Evolutionary conservation across 2,888 invertebrate genomes (phyloP), one percentile per base, ranked within the genome.

Genomic region (Vesta saturnalis): DNA sequence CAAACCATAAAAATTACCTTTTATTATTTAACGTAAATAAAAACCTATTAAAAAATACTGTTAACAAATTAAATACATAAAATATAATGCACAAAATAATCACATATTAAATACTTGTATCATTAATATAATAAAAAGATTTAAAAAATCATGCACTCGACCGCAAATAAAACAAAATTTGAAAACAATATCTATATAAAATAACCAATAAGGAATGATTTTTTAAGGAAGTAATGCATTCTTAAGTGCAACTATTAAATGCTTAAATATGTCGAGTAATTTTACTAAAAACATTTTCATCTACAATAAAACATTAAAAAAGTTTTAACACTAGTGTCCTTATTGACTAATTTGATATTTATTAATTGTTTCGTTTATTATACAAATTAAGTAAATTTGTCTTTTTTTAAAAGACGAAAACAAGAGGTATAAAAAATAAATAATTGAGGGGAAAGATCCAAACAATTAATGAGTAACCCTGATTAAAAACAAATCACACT

Each of bases 231-330:
- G 5, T 14, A 16, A 14, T 47, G 52, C 52, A 52, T 19, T 19
- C 19, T 23, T 39, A n/a, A 2, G 39, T 39, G 39, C 39, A 39
- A 39, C 39, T n/a, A 19, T 47, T 59, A 59, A 46, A 59, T 19
- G 39, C 39, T 5, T 30, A 39, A 43, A 58, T 52, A 22, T 52
- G 16, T 35, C 30, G 5, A 14, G 49, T 52, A 55, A 12, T 46
- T 12, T 23, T 56, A 43, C 22, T 35, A 35, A 39, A 64, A 43
- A 64, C 58, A 58, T 19, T 64, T 49, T 47, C 49, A 64, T 52
- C 64, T 64, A 64, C 57, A 49, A 58, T 56, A 64, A 21, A 64
- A 64, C 64, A 64, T 64, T 57, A 64, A 64, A 64, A 64, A 58
- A 39, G 15, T 63, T 52, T 47, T 19, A 12, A 55, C 62, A 10